These are phyloP conservation scores for Lycia hirtaria DNA, from an alignment of 2,888 invertebrate genomes.

Conservation along the genomic window DNA sequence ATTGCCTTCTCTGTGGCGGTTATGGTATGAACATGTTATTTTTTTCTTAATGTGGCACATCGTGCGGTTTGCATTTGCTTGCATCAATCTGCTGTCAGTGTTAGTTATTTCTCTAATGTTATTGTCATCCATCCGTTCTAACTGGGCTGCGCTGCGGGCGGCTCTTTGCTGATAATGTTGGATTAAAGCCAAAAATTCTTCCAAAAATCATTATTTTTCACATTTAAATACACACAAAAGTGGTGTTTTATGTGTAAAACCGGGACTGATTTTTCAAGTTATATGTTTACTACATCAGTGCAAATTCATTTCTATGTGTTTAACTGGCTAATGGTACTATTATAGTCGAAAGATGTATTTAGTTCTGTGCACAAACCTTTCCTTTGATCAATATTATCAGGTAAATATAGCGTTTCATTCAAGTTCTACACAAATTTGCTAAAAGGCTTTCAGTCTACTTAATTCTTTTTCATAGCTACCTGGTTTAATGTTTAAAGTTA, in stretches of 20 bases:
- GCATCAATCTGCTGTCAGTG: no score
- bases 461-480: no score
- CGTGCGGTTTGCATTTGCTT: no score
- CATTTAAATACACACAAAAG: conserved; percentile 34
- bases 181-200: conserved; percentile 49
- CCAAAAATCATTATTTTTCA: conserved; percentile 33
- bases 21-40: no score
- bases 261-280: conserved; percentile 16
- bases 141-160: not conserved
- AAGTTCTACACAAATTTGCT: no score
- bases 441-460: no score
- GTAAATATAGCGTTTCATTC: not conserved
- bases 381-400: conserved; percentile 1
- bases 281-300: conserved; percentile 9
- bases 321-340: not conserved
- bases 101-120: no score
- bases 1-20: no score
- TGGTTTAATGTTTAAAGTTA: no score
- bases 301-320: not conserved
- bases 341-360: not conserved
- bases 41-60: no score
- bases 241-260: conserved; percentile 48
- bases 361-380: conserved; percentile 1
- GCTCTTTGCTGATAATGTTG: conserved; percentile 37
- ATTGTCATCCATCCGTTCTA: no score